Base-by-base conservation (phyloP, 1,140 invertebrate species). In the Orius laevigatus region DNA sequence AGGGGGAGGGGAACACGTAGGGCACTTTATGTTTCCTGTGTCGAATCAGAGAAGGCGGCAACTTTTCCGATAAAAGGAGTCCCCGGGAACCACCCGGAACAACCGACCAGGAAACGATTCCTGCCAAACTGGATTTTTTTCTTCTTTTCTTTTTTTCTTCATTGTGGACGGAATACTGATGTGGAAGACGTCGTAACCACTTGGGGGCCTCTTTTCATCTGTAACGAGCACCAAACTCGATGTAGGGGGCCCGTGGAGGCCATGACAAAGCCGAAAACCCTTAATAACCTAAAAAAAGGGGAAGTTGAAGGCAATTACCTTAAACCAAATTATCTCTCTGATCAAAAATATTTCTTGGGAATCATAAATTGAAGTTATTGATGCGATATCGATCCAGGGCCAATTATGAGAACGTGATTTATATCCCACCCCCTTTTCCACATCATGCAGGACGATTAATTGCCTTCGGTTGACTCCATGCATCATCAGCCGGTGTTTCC, bases 171-270 rank as follows among this genome's bases (percentile, higher is more conserved):
- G 43, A 45, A 45, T 45, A 45, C 25, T 31, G 43, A 45, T 45
- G 20, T 3, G 16, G 43, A n/a, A 38, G 36, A 19, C 11, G 43
- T 45, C 18, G 19, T 45, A 45, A 45, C 43, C 43, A 45, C 43
- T 45, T 45, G 43, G 32, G 43, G 43, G 20, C 25, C 43, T 45
- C 43, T 45, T 45, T 45, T 45, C 43, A 45, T 45, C 43, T 12
- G 43, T 32, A 32, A 11, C 12, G 36, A 16, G 36, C n/a, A 38
- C 36, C 5, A 38, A 16, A 16, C 36, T 38, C 3, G 10, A 38
- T 3, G 36, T 3, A 38, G 36, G 15, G 4, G 36, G 15, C 3
- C 3, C 36, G 3, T 4, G 11, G 36, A 38, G 36, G 36, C 15
- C 36, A 10, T 38, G 36, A 16, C n/a, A 16, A 10, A 10, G 10